These are phyloP conservation scores for Trichopria drosophilae DNA, from an alignment of 2,888 invertebrate species.

Conservation along the genomic window DNA sequence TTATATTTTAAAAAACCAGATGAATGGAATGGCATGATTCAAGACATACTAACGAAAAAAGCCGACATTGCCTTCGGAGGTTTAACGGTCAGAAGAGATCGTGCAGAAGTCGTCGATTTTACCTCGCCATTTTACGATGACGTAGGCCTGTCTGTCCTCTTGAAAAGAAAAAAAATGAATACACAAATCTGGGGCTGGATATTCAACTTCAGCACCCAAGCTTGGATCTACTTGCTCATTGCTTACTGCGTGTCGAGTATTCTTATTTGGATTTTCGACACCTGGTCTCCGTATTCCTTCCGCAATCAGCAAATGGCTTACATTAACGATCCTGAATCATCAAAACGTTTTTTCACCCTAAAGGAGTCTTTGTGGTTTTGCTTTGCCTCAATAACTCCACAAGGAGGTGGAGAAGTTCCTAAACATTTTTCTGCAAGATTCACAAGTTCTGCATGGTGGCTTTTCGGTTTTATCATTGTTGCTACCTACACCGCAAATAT, in stretches of 20 bases:
- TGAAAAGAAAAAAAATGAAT: conserved; percentile 85
- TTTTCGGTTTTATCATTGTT: conserved; percentile 98
- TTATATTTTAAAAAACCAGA: conserved; percentile 78
- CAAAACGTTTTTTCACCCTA: conserved; percentile 90
- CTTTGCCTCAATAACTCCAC: conserved; percentile 95
- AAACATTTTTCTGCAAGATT: conserved; percentile 93
- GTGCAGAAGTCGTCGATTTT: conserved; percentile 92
- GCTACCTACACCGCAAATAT: conserved; percentile 98
- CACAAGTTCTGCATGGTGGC: conserved; percentile 98
- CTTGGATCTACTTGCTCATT: conserved; percentile 90
- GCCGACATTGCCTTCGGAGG: conserved; percentile 91
- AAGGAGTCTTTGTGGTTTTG: conserved; percentile 99
- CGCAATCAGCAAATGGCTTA: too few species aligned
- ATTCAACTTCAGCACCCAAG: conserved; percentile 88
- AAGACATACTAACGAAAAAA: conserved; percentile 74
- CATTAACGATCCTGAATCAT: too few species aligned
- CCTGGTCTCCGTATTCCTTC: conserved; percentile 95
- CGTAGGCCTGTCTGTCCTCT: conserved; percentile 91
- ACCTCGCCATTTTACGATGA: conserved; percentile 95
- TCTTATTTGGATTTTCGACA: conserved; percentile 91
- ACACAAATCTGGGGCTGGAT: too few species aligned
- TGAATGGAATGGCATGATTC: conserved; percentile 79
- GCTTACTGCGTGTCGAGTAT: conserved; percentile 90
- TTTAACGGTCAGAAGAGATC: conserved; percentile 91
- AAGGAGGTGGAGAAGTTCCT: conserved; percentile 93